Evolutionary conservation across 2,888 invertebrate genomes (phyloP), one percentile per base, ranked within the genome.

Genomic region (Mylabris sibirica): DNA sequence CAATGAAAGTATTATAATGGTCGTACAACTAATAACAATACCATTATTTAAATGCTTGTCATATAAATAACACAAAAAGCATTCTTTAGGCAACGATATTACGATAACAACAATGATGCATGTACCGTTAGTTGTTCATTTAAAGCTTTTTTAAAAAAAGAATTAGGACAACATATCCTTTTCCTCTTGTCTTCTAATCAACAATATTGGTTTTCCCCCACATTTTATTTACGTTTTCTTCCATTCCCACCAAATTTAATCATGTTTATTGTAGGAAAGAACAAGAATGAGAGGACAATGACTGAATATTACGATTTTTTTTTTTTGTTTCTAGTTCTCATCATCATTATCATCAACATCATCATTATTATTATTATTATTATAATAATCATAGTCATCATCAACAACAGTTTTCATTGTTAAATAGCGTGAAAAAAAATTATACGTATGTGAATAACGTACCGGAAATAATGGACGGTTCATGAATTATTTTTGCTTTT

Each of bases 361-460:
- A 44, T 17, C 17, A 44, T 17, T 17, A 44, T 44, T n/a, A 44
- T 44, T 4, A 44, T 17, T n/a, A 41, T n/a, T 2, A 44, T 44
- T n/a, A 44, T 44, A 6, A 44, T 44, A n/a, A 44, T 17, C n/a
- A 17, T 44, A n/a, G 3, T 44, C 44, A 17, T 8, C 44, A 44
- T n/a, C 17, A 44, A 44, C 44, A 44, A 17, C 44, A 44, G 44
- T 44, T 62, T 65, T 64, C 65, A 67, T 70, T 70, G 67, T 67
- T 62, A 70, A 67, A 63, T 63, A 57, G 62, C 70, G 64, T 70
- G 67, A 59, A 70, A 70, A 70, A 69, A 67, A 70, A 59, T 44
- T 44, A 44, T 44, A 44, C 44, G 44, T 44, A 44, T 44, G 44
- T 44, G 44, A 44, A 44, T 44, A 44, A 17, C 44, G 44, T 44